Conservation (phyloP, 2,797 vertebrate species). For the Chiloscyllium punctatum region DNA sequence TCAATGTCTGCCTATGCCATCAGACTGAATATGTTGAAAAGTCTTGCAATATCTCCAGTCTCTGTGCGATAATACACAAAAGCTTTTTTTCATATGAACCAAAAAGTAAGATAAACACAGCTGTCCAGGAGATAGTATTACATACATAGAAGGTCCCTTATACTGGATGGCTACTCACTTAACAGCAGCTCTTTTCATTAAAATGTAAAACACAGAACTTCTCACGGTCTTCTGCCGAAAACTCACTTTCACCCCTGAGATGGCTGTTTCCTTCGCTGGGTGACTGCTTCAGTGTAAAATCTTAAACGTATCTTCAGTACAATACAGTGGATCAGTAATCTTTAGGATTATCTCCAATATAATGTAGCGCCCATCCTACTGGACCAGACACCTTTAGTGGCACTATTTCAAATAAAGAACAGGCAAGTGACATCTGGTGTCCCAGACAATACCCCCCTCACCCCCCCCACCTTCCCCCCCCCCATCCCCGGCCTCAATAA, state of each 20-base stretch:
- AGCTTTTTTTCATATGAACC: constrained; percentile 3
- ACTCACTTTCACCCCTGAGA: not conserved
- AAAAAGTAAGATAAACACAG: constrained; percentile 34
- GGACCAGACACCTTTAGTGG: not conserved
- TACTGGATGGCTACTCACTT: not conserved
- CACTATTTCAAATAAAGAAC: not conserved
- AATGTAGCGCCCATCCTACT: no score
- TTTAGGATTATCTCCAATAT: not conserved
- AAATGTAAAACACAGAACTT: not conserved
- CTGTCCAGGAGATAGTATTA: constrained; percentile 26
- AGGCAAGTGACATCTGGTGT: not conserved
- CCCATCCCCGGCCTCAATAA: no score
- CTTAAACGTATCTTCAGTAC: no score
- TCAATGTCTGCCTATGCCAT: not conserved
- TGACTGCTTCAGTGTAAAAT: not conserved
- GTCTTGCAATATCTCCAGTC: not conserved
- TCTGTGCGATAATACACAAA: constrained; percentile 19
- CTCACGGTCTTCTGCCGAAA: constrained; percentile 3
- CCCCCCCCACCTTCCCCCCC: no score
- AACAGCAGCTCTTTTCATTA: constrained; percentile 24
- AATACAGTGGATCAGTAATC: not conserved
- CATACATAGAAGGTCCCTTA: constrained; percentile 10
- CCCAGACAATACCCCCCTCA: not conserved
- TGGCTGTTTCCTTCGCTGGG: not conserved
- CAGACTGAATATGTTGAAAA: not conserved